Percentiles rank a stretch among this genome's conserved stretches.
Conservation (phyloP, 2,113 vertebrate species). For the Felis chaus region DNA sequence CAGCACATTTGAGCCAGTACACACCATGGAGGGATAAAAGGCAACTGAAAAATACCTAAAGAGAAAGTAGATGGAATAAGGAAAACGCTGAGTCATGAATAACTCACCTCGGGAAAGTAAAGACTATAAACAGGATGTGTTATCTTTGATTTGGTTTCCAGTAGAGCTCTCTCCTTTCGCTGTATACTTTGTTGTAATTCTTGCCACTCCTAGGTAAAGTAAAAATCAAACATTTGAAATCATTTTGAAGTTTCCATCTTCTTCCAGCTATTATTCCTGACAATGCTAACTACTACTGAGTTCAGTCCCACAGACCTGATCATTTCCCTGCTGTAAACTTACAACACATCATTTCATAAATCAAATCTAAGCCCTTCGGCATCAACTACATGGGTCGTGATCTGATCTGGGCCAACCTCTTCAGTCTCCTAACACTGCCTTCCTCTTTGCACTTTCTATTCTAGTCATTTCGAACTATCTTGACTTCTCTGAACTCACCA, state of each 20-base stretch:
- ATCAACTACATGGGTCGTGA: background rate
- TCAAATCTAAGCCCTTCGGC: background rate
- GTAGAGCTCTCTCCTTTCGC: slow-evolving; percentile 94
- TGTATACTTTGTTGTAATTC: slow-evolving; percentile 99
- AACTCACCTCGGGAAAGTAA: slow-evolving; percentile 94
- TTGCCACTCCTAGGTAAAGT: slow-evolving; percentile 94
- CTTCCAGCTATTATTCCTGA: background rate
- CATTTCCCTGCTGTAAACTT: background rate
- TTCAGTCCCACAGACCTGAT: background rate
- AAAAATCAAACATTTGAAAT: slow-evolving; percentile 55
- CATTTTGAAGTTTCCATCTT: background rate
- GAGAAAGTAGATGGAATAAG: background rate
- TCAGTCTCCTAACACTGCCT: background rate
- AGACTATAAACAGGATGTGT: slow-evolving; percentile 97
- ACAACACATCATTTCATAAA: background rate
- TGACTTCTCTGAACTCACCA: background rate
- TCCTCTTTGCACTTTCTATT: background rate
- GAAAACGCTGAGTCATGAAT: background rate
- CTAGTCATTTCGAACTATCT: background rate
- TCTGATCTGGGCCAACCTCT: background rate
- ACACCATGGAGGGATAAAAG: background rate
- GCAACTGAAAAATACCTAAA: background rate
- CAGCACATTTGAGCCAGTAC: background rate
- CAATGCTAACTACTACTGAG: slow-evolving; percentile 5
- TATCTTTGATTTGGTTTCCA: slow-evolving; percentile 99